phyloP scores from a whole-genome alignment of 2,888 invertebrate species.

The Megamerina dolium region DNA sequence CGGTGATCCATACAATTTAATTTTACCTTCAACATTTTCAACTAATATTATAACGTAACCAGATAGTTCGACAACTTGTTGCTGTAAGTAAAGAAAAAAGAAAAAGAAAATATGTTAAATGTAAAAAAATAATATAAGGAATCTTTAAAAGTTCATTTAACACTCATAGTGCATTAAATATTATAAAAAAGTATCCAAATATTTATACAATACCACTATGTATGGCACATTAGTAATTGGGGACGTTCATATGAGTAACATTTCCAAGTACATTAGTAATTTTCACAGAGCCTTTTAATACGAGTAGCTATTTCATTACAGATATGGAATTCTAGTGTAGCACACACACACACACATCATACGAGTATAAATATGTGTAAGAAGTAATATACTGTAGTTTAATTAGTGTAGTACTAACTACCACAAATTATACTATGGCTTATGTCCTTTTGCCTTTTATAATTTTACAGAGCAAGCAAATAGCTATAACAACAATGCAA shows the following conservation, averaged over 20 bases:
- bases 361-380: no score
- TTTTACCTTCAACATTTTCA: constrained; percentile 89
- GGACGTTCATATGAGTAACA: constrained; percentile 8
- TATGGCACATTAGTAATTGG: no score
- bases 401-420: no score
- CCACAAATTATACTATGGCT: no score
- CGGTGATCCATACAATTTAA: constrained; percentile 87
- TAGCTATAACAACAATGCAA: no score
- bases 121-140: not conserved
- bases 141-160: not conserved
- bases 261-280: no score
- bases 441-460: no score
- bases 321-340: not conserved
- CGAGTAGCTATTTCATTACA: no score
- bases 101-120: not conserved
- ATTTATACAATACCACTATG: not conserved
- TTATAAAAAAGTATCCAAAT: not conserved
- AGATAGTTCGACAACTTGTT: constrained; percentile 77
- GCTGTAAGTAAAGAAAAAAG: constrained; percentile 25
- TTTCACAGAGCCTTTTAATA: no score
- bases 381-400: no score
- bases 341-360: constrained; percentile 1
- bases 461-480: no score
- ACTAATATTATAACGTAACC: constrained; percentile 93
- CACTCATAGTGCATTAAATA: not conserved